Percentiles rank a stretch among this genome's conserved stretches.
Evolutionary conservation across 2,113 vertebrate species (phyloP).

Genomic region (Lampris megalopsis): DNA sequence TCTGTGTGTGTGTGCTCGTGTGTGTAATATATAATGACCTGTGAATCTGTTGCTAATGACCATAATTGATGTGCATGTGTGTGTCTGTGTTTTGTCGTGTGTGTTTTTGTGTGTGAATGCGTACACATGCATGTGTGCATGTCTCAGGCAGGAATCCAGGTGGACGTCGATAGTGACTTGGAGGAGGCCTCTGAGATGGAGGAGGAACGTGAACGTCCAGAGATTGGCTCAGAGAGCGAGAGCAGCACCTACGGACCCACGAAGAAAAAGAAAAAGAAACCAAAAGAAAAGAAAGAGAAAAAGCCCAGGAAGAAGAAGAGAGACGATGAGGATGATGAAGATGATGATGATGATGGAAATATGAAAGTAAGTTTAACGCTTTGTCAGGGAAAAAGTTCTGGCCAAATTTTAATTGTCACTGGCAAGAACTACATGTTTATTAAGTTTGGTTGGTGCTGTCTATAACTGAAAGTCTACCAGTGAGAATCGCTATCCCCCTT

Average conservation of each 20-base stretch:
- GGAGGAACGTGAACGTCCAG: slow-evolving; percentile 82
- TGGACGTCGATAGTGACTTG: slow-evolving; percentile 83
- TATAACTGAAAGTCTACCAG: too few relatives aligned
- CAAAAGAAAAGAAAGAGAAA: slow-evolving; percentile 95
- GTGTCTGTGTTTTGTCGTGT: neutral
- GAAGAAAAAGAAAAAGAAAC: slow-evolving; percentile 97
- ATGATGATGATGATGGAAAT: slow-evolving; percentile 85
- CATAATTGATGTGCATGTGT: neutral
- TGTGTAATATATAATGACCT: neutral
- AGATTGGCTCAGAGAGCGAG: slow-evolving; percentile 90
- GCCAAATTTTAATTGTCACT: too few relatives aligned
- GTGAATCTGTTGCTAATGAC: too few relatives aligned
- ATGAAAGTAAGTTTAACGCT: slow-evolving; percentile 83
- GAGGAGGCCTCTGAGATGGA: slow-evolving; percentile 91
- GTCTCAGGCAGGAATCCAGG: slow-evolving; percentile 56
- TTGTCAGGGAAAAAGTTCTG: neutral
- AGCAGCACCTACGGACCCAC: slow-evolving; percentile 91
- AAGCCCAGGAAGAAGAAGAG: slow-evolving; percentile 91
- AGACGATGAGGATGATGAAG: slow-evolving; percentile 90
- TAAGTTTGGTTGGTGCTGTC: too few relatives aligned
- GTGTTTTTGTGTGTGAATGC: neutral
- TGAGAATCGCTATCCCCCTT: too few relatives aligned
- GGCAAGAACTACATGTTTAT: too few relatives aligned
- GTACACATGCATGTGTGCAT: neutral
- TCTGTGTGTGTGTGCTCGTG: neutral